Base-by-base conservation (phyloP, 2,888 invertebrate species). In the Fabriciana adippe region DNA sequence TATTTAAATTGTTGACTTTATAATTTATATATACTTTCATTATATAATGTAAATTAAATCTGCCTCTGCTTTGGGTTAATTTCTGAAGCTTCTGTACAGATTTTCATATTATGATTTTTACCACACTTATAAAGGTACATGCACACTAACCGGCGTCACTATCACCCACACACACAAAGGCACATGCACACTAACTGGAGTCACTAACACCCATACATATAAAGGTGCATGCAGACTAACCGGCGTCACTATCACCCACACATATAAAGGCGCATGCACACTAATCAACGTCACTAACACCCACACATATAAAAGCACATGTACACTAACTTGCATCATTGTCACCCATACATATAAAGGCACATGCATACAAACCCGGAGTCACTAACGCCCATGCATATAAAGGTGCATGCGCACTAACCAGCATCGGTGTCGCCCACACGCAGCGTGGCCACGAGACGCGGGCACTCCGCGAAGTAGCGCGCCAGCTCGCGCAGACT, bases 381-480 rank as follows among this genome's bases (percentile, higher is more conserved):
- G 21, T 21, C 3, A 26, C 26, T 26, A 26, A 26, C 26, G 26
- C 3, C 0, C 8, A 41, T 11, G 11, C 8, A 41, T 41, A 8
- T 41, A 41, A 41, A 41, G 11, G 35, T 11, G 35, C 35, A 8
- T 18, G 6, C 13, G 1, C 16, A 78, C 79, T 75, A 76, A 84
- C 93, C 93, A 6, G 93, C 78, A 64, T 90, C 84, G 6, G 64
- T 78, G 14, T 90, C 88, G 0, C 76, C 79, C 8, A 81, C 82
- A 69, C 89, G 91, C 0, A 94, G 77, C 45, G 81, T 84, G 1
- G 93, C 81, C 18, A 91, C 84, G 14, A 94, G 83, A 66, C 88
- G 70, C 6, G 94, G 90, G 45, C 93, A 93, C 55, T 88, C 81
- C 0, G 85, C 75, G 73, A 94, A 89, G 80, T 94, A 94, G 15